Conservation (phyloP, 2,797 vertebrate genomes). For the Geotrypetes seraphini region DNA sequence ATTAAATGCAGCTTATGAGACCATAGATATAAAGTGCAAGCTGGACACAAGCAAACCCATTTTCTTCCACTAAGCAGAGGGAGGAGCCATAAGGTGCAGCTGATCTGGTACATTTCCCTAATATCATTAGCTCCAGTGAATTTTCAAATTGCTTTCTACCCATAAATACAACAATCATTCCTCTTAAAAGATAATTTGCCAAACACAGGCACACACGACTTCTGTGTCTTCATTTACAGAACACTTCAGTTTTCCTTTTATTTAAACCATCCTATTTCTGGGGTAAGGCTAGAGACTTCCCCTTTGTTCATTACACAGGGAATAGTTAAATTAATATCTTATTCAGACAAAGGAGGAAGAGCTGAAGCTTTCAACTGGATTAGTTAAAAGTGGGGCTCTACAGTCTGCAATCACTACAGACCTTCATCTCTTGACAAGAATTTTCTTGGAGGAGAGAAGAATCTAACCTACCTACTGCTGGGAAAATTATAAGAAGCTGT, state of each 20-base stretch:
- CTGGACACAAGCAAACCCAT: too few species aligned
- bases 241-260: too few species aligned
- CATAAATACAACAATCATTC: too few species aligned
- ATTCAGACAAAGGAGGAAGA: conserved; percentile 33
- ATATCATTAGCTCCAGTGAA: too few species aligned
- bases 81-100: too few species aligned
- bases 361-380: conserved; percentile 41
- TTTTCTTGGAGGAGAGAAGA: conserved; percentile 40
- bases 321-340: conserved; percentile 44
- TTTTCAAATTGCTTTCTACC: conserved; percentile 16
- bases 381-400: conserved; percentile 40
- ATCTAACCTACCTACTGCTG: conserved; percentile 25
- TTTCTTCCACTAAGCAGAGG: too few species aligned
- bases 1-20: too few species aligned
- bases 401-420: conserved; percentile 36
- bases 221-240: too few species aligned
- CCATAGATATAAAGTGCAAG: too few species aligned
- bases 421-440: conserved; percentile 40
- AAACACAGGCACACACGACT: too few species aligned
- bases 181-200: too few species aligned
- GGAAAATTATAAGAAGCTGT: conserved; percentile 43
- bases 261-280: conserved; percentile 29
- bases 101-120: too few species aligned
- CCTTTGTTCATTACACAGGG: conserved; percentile 36
- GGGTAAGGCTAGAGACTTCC: conserved; percentile 21